phyloP scores from a whole-genome alignment of 2,797 vertebrate genomes.

The Hyperoplus immaculatus region DNA sequence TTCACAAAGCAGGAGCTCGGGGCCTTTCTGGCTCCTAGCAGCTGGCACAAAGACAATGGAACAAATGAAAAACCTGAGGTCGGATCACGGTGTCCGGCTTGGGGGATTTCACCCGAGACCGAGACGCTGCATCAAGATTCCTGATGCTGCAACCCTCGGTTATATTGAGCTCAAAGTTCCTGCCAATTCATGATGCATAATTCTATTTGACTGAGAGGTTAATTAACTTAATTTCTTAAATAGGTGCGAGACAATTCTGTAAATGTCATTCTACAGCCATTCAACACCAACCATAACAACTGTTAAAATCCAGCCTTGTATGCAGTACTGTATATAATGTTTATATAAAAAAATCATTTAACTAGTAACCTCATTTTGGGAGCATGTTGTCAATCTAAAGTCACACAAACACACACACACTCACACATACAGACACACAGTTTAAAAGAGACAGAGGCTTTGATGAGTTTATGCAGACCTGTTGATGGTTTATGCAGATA shows the following conservation, averaged over 20 bases:
- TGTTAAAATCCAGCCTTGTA: slow-evolving; percentile 63
- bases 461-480: slow-evolving; percentile 63
- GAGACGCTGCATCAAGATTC: slow-evolving; percentile 27
- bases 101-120: slow-evolving; percentile 40
- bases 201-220: slow-evolving; percentile 69
- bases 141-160: slow-evolving; percentile 22
- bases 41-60: slow-evolving; percentile 53
- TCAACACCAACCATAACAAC: slow-evolving; percentile 57
- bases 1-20: slow-evolving; percentile 23
- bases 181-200: slow-evolving; percentile 58
- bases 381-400: slow-evolving; percentile 13
- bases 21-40: slow-evolving; percentile 26
- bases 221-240: slow-evolving; percentile 75
- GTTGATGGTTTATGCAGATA: slow-evolving; percentile 68
- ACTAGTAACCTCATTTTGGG: slow-evolving; percentile 30
- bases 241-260: slow-evolving; percentile 62
- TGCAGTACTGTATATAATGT: slow-evolving; percentile 38
- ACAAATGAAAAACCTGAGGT: slow-evolving; percentile 56
- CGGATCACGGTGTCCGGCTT: slow-evolving; percentile 40
- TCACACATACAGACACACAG: slow-evolving; percentile 22
- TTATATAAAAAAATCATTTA: slow-evolving; percentile 13
- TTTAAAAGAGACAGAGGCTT: slow-evolving; percentile 2
- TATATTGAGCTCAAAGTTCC: slow-evolving; percentile 38
- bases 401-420: slow-evolving; percentile 17
- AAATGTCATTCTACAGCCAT: slow-evolving; percentile 70